Evolutionary conservation across 2,113 vertebrate species (phyloP), one percentile per base, ranked within the genome.

Genomic region (Electrona antarctica): DNA sequence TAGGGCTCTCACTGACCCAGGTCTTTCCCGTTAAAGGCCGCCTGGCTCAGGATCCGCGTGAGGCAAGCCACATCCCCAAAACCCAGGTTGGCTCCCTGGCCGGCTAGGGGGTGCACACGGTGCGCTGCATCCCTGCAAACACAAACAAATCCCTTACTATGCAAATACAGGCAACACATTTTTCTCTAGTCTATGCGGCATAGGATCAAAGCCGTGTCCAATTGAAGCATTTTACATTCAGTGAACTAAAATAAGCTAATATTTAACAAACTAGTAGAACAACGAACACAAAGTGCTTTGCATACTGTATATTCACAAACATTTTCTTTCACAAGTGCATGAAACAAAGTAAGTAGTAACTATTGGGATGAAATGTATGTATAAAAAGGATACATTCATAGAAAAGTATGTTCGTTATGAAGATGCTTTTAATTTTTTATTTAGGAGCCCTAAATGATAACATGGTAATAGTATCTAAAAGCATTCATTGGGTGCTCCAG

Each of bases 21-120:
- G 79, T 99, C 97, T 1, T 92, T 95, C 74, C 98, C 97, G 3
- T 93, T 93, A 91, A 96, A 99, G 75, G 96, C 96, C 28, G 97
- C 96, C 79, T 91, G 90, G 73, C 97, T 97, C 81, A 99, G 93
- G 78, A 95, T 88, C 81, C 85, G 93, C 6, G 92, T 92, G 87
- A 99, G 92, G 82, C 92, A 94, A 7, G 93, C 91, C 82, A 97
- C 92, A 86, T 99, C 97, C 49, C 97, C 96, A 71, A 99, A 99
- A 76, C 98, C 98, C 89, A 99, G 93, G 92, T 99, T 99, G 81
- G 94, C 97, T 78, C 98, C 97, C 85, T 99, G 98, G 80, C 98
- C 97, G 41, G 97, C 98, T 60, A 99, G 92, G 7, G 97, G 98
- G 89, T 99, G 97, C 67, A 99, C 95, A 81, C 96, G 95, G 93